A percentile compares a stretch with the other conserved stretches of the same genome.
phyloP scores from a whole-genome alignment of 2,113 vertebrate genomes.

The Corythaeola cristata region DNA sequence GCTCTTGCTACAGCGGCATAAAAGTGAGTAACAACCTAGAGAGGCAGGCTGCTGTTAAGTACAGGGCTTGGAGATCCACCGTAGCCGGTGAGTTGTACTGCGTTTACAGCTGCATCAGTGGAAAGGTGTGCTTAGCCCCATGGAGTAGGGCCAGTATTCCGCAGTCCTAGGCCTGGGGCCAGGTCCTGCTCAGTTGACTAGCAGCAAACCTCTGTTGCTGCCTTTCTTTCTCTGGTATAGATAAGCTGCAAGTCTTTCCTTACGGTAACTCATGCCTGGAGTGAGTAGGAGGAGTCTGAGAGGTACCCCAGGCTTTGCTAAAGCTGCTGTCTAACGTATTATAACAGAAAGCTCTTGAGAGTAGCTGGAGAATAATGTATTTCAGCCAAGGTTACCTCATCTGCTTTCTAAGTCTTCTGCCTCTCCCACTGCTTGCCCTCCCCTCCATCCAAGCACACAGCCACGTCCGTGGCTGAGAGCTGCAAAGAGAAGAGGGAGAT shows the following conservation, averaged over 20 bases:
- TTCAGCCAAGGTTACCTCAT: background rate
- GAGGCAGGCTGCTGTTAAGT: background rate
- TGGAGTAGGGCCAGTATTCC: background rate
- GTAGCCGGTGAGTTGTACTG: background rate
- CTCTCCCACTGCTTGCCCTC: background rate
- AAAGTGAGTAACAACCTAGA: background rate
- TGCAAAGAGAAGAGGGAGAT: background rate
- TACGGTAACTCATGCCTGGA: background rate
- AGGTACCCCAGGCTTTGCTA: background rate
- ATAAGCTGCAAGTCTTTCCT: background rate
- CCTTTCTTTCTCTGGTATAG: background rate
- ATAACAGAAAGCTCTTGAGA: background rate
- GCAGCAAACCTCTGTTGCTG: background rate
- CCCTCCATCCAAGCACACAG: background rate
- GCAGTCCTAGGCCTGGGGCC: background rate
- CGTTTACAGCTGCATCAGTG: accelerated
- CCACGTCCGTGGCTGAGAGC: background rate
- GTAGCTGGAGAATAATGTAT: background rate
- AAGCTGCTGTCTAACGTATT: background rate
- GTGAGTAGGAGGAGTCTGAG: background rate
- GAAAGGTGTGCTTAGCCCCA: background rate
- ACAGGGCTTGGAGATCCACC: background rate
- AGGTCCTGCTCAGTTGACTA: background rate
- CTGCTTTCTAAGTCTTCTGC: background rate
- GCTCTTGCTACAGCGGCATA: background rate